Base-by-base conservation (phyloP, 2,113 vertebrate genomes). In the Mormyrus lacerda region DNA sequence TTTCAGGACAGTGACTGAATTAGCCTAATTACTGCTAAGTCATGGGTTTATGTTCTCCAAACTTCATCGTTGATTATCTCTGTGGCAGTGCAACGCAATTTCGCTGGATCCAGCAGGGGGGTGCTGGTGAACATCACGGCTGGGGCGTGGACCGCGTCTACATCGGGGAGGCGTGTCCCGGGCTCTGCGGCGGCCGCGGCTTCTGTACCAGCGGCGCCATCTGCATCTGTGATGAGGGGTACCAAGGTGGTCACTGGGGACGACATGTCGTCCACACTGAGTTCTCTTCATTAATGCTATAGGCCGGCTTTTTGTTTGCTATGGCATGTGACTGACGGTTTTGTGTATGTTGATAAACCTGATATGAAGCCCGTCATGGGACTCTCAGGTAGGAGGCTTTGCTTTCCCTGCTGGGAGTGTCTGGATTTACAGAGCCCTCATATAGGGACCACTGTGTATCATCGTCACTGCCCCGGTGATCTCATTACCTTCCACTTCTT, bases 71-170 rank as follows among this genome's bases (percentile, higher is more conserved):
- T 2, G 24, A 13, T 24, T 24, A 31, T 87, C 9, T 53, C 31
- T 50, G 89, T 93, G 92, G 45, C 94, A 99, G 98, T 86, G 97
- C 98, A 0, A 99, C 98, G 0, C 98, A 99, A 94, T 99, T 99
- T 94, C 98, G 98, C 88, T 99, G 98, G 98, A 98, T 99, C 94
- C 98, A 99, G 91, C 97, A 97, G 89, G 97, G 97, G 24, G 97
- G 98, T 79, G 96, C 96, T 1, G 95, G 97, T 0, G 98, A 99
- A 94, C 96, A 97, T 65, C 97, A 98, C 89, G 97, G 97, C 94
- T 99, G 98, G 98, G 98, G 96, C 0, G 97, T 99, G 0, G 98
- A 99, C 92, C 96, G 98, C 0, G 98, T 99, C 73, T 99, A 99
- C 93, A 98, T 99, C 0, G 98, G 98, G 10, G 98, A 99, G 93